Conservation (phyloP, 2,113 vertebrate genomes). For the Pachypanchax playfairii region DNA sequence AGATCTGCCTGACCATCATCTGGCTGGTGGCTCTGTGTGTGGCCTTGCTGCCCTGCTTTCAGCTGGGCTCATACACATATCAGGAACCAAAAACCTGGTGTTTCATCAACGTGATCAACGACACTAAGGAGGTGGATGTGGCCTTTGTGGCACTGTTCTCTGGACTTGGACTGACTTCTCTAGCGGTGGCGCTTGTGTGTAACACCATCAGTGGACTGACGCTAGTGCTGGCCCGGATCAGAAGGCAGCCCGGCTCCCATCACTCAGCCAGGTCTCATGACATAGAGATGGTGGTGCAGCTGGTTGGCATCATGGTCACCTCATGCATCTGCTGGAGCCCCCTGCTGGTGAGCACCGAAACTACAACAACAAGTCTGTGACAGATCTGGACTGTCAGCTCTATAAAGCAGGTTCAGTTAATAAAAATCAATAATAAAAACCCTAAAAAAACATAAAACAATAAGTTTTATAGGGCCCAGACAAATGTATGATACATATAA, state of each 20-base stretch:
- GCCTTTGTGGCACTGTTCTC: constrained; percentile 85
- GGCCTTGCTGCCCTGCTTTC: constrained; percentile 83
- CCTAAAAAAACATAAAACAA: no score
- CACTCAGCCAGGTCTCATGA: constrained; percentile 82
- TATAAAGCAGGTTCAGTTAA: no score
- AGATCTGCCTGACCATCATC: constrained; percentile 75
- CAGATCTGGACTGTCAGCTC: no score
- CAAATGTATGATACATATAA: no score
- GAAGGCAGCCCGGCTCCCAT: constrained; percentile 71
- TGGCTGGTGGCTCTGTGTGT: constrained; percentile 81
- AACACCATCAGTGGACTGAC: constrained; percentile 87
- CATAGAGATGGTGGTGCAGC: constrained; percentile 92
- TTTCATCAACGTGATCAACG: constrained; percentile 81
- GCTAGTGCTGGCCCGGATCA: constrained; percentile 83
- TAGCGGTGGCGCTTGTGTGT: constrained; percentile 83
- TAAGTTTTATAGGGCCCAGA: no score
- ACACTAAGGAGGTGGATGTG: constrained; percentile 72
- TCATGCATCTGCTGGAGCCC: constrained; percentile 92
- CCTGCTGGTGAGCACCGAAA: constrained; percentile 83
- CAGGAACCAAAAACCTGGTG: constrained; percentile 89
- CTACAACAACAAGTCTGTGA: no score
- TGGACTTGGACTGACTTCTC: constrained; percentile 81
- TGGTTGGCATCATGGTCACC: constrained; percentile 88
- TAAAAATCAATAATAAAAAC: no score
- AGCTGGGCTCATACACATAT: constrained; percentile 82